Evolutionary conservation across 2,797 vertebrate genomes (phyloP), one percentile per base, ranked within the genome.

Genomic region (Phrynocephalus forsythii): DNA sequence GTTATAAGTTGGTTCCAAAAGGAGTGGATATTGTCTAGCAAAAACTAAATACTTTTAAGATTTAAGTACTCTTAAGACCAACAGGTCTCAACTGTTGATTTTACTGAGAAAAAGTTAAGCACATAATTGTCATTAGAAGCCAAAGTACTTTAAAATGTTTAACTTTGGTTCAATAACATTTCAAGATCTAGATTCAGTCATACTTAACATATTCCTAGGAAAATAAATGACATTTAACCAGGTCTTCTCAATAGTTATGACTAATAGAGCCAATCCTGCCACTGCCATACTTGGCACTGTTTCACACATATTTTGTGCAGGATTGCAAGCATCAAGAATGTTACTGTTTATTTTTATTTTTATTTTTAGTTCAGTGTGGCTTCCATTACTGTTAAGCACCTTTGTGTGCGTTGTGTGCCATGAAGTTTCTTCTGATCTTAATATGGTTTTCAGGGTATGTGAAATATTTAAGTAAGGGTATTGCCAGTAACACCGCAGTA

Each of bases 1-100:
- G 52, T 13, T 56, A 56, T 56, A 56, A 56, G 13, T 56, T 56
- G 9, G 52, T 56, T 56, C 9, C 52, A 13, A 56, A 56, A 56
- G 52, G 9, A 30, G n/a, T 44, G 72, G 72, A 9, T 67, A 33
- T 33, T 66, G 33, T 66, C 3, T 26, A 66, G 16, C 28, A 60
- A 86, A 79, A 68, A 24, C 56, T n/a, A 77, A 85, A 20, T 67
- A 85, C 60, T 82, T 82, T 38, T 52, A 82, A 87, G n/a, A 6
- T 75, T 44, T 26, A 79, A 79, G 48, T 18, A 78, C 66, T 50
- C 67, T 85, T 56, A 79, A 83, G 38, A 85, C 10, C 18, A 28
- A 26, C 30, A 3, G 66, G 69, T 66, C 38, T 48, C 22, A 22
- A 28, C 38, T 16, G 72, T 28, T 72, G 38, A 84, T 88, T 73